These are phyloP conservation scores for Mimas tiliae DNA, from an alignment of 2,888 invertebrate species.

Conservation along the genomic window DNA sequence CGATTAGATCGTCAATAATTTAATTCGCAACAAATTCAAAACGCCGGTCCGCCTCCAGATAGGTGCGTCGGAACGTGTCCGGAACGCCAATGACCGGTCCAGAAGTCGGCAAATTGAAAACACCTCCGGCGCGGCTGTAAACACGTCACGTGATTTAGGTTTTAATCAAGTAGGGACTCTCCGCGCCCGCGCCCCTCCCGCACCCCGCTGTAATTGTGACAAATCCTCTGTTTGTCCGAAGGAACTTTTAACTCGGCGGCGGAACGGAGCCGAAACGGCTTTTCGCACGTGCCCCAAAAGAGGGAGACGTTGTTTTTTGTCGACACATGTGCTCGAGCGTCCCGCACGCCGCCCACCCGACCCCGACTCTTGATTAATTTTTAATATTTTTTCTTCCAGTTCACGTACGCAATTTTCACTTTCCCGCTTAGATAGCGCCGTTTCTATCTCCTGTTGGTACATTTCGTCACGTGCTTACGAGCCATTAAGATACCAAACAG, in stretches of 20 bases:
- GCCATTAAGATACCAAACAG: conserved; percentile 13
- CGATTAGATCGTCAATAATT: conserved; percentile 83
- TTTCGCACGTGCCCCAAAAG: conserved; percentile 77
- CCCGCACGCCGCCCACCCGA: conserved; percentile 44
- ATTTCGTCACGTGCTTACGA: conserved; percentile 28
- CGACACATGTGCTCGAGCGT: conserved; percentile 79
- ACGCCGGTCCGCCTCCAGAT: conserved; percentile 76
- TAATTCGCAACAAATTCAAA: conserved; percentile 84
- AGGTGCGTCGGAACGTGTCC: conserved; percentile 79
- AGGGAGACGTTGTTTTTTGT: conserved; percentile 79
- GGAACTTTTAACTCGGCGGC: conserved; percentile 81
- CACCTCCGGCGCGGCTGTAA: conserved; percentile 83
- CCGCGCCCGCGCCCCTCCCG: conserved; percentile 58
- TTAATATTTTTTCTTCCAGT: conserved; percentile 84
- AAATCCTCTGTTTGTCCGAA: conserved; percentile 85
- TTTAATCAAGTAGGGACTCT: conserved; percentile 84
- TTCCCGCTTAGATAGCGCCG: conserved; percentile 67
- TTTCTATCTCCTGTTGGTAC: conserved; percentile 42
- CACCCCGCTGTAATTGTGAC: conserved; percentile 82
- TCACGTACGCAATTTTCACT: conserved; percentile 85
- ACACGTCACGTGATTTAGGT: conserved; percentile 86
- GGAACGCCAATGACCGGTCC: conserved; percentile 79
- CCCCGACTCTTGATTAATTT: conserved; percentile 79
- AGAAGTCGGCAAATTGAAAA: conserved; percentile 83
- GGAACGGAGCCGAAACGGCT: conserved; percentile 76